A percentile compares a stretch with the other conserved stretches of the same genome.
phyloP scores from a whole-genome alignment of 2,797 vertebrate genomes.

The Psittacula derbiana region DNA sequence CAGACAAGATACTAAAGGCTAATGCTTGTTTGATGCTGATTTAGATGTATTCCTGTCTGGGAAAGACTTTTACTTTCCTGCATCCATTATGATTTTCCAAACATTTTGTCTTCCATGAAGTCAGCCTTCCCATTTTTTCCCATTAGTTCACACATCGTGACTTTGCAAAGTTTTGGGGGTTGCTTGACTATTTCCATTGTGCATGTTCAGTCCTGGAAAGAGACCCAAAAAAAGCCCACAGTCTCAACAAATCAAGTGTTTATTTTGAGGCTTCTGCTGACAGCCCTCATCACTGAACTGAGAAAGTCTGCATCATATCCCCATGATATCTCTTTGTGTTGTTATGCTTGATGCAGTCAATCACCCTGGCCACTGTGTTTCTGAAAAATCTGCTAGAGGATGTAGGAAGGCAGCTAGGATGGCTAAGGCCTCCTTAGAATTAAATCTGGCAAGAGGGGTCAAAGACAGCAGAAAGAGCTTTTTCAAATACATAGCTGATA shows the following conservation, averaged over 20 bases:
- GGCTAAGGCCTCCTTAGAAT: too few species aligned
- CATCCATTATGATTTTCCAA: not conserved
- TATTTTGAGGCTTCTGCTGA: slow-evolving; percentile 23
- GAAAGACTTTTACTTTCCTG: not conserved
- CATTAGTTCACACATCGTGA: not conserved
- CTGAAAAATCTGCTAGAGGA: not conserved
- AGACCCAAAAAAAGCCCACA: not conserved
- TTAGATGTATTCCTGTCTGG: not conserved
- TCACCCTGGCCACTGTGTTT: not conserved
- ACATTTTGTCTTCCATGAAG: not conserved
- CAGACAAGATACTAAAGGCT: not conserved
- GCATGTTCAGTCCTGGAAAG: not conserved
- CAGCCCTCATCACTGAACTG: not conserved
- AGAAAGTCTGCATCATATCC: not conserved
- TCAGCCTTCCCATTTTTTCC: not conserved
- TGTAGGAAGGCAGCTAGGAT: too few species aligned
- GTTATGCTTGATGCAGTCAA: slow-evolving; percentile 1
- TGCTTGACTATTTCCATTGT: not conserved
- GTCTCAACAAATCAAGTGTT: not conserved
- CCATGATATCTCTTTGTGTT: not conserved
- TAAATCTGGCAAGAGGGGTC: too few species aligned
- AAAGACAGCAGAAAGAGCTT: too few species aligned
- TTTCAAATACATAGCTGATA: too few species aligned
- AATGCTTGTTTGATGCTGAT: not conserved
- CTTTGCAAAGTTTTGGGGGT: not conserved